Conservation (phyloP, 2,113 vertebrate genomes). For the Plecturocebus donacophilus region DNA sequence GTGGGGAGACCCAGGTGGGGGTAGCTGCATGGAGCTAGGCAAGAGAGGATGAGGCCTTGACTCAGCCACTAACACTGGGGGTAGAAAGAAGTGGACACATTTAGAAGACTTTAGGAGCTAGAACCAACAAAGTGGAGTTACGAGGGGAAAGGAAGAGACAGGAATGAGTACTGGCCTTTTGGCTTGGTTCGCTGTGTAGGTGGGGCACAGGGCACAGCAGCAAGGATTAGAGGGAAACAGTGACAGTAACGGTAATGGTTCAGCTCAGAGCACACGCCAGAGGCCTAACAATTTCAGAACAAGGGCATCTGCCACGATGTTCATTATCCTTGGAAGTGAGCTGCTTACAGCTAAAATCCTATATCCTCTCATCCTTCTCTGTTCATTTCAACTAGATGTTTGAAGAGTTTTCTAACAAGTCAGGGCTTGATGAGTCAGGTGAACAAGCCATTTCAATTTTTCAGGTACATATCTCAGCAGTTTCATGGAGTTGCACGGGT, state of each 20-base stretch:
- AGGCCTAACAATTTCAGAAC: neutral
- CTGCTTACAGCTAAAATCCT: neutral
- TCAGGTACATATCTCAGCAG: neutral
- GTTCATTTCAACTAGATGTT: neutral
- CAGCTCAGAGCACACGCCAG: neutral
- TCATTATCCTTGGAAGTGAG: neutral
- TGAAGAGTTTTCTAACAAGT: neutral
- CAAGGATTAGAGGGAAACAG: neutral
- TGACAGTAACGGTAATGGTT: neutral
- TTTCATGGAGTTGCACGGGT: neutral
- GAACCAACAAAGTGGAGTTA: neutral
- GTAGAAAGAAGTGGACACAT: neutral
- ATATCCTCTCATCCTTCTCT: neutral
- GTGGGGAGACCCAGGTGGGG: rapidly evolving
- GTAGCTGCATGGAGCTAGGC: neutral
- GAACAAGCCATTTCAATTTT: conserved; percentile 2
- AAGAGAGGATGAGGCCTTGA: neutral
- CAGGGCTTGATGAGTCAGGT: neutral
- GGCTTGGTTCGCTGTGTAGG: neutral
- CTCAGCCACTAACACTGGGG: neutral
- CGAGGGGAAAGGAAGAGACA: neutral
- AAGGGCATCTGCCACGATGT: neutral
- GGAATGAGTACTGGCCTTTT: neutral
- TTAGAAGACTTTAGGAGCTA: neutral
- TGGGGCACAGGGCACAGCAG: neutral